These are phyloP conservation scores for Montipora sp. DNA, from an alignment of 64 coral and sea anemone genomes.

Conservation along the genomic window DNA sequence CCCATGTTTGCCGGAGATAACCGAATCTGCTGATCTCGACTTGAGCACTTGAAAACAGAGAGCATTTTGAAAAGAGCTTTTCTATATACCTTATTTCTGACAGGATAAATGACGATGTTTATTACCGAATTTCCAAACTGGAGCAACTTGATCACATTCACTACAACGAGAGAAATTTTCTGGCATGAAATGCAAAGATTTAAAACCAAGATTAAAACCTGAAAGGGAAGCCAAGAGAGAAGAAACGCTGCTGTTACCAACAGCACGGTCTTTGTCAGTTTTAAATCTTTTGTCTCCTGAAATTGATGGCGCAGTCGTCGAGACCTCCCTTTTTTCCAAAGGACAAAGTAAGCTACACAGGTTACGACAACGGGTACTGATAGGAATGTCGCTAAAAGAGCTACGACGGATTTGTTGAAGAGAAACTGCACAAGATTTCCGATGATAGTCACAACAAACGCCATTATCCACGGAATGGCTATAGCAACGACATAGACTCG, in stretches of 20 bases:
- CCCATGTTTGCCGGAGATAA: not conserved
- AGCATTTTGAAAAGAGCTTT: not conserved
- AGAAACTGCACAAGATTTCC: not conserved
- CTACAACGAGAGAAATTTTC: not conserved
- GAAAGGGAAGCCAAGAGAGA: slow-evolving; percentile 1
- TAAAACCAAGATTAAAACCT: not conserved
- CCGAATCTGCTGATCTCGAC: not conserved
- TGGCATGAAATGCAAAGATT: not conserved
- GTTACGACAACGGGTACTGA: not conserved
- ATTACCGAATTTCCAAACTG: not conserved
- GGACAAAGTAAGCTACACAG: not conserved
- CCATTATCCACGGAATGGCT: not conserved
- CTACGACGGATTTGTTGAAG: not conserved
- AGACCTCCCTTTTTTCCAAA: slow-evolving; percentile 23
- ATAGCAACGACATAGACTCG: not conserved
- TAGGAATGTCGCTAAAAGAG: not conserved
- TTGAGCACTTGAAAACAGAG: not conserved
- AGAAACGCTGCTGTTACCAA: slow-evolving; percentile 5
- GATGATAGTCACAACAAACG: not conserved
- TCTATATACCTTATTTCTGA: not conserved
- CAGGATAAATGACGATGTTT: not conserved
- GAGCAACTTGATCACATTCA: not conserved
- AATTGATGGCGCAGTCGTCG: no score
- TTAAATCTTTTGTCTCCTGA: slow-evolving; percentile 5
- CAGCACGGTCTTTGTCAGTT: not conserved